Conservation (phyloP, 2,797 vertebrate species). For the Argyrosomus regius region DNA sequence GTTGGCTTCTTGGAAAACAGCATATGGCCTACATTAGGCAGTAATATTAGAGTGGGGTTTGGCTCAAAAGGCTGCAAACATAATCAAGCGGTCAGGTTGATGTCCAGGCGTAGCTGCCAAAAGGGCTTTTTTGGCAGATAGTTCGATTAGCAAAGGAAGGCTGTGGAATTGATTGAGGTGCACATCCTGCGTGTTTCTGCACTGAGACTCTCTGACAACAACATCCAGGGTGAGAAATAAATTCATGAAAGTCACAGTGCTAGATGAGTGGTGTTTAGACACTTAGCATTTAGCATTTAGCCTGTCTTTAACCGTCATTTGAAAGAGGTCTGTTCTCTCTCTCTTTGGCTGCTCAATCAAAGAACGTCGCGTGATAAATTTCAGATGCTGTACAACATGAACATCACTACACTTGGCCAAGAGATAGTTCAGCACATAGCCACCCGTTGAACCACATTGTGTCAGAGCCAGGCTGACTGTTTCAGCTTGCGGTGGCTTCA, state of each 20-base stretch:
- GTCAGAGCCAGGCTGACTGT: not conserved
- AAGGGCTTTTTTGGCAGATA: slow-evolving; percentile 71
- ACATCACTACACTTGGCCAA: not conserved
- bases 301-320: slow-evolving; percentile 15
- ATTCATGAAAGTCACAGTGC: not conserved
- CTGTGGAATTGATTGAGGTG: slow-evolving; percentile 69
- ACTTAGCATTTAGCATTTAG: slow-evolving; percentile 8
- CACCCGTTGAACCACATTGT: not conserved
- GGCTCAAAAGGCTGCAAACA: slow-evolving; percentile 63
- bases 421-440: not conserved
- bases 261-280: slow-evolving; percentile 16
- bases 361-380: not conserved
- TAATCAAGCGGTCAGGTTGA: slow-evolving; percentile 78
- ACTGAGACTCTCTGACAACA: slow-evolving; percentile 37
- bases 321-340: slow-evolving; percentile 3
- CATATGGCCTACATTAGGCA: slow-evolving; percentile 72
- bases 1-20: slow-evolving; percentile 66
- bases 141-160: slow-evolving; percentile 67
- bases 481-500: not conserved
- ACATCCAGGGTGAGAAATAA: slow-evolving; percentile 5
- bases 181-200: slow-evolving; percentile 45
- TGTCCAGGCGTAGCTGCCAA: slow-evolving; percentile 64
- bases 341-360: not conserved
- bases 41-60: slow-evolving; percentile 69
- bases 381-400: not conserved